Evolutionary conservation across 2,888 invertebrate species (phyloP).

Genomic region (Liopterus haemorrhoidalis): DNA sequence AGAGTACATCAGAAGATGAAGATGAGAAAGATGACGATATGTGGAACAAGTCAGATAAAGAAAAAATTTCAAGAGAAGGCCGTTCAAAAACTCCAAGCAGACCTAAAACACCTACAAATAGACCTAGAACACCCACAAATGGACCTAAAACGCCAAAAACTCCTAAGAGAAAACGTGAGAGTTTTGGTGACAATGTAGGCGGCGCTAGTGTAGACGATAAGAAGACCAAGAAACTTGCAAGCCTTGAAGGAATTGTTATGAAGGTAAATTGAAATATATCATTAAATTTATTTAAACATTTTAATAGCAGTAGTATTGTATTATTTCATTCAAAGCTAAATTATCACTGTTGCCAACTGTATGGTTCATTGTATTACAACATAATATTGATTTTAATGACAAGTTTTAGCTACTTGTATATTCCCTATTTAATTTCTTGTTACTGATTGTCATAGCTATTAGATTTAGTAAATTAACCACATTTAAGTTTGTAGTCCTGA

Average conservation of each 20-base stretch:
- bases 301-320: slow-evolving; percentile 11
- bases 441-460: too few relatives aligned
- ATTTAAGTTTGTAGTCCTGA: too few relatives aligned
- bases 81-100: slow-evolving; percentile 14
- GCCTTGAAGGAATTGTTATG: slow-evolving; percentile 33
- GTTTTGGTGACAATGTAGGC: slow-evolving; percentile 28
- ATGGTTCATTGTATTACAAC: too few relatives aligned
- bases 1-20: slow-evolving; percentile 38
- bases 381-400: too few relatives aligned
- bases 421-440: too few relatives aligned
- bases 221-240: slow-evolving; percentile 31
- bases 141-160: too few relatives aligned
- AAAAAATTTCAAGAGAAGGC: slow-evolving; percentile 36
- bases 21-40: too few relatives aligned
- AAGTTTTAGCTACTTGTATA: too few relatives aligned
- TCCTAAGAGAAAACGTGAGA: slow-evolving; percentile 37
- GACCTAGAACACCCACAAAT: too few relatives aligned
- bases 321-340: slow-evolving; percentile 1
- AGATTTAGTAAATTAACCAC: too few relatives aligned
- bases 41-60: too few relatives aligned
- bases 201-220: slow-evolving; percentile 31
- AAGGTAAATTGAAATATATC: slow-evolving; percentile 12
- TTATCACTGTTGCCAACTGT: slow-evolving; percentile 2
- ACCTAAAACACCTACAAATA: background rate
- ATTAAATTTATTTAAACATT: background rate